phyloP scores from a whole-genome alignment of 2,888 invertebrate species.

The Halictus ligatus region DNA sequence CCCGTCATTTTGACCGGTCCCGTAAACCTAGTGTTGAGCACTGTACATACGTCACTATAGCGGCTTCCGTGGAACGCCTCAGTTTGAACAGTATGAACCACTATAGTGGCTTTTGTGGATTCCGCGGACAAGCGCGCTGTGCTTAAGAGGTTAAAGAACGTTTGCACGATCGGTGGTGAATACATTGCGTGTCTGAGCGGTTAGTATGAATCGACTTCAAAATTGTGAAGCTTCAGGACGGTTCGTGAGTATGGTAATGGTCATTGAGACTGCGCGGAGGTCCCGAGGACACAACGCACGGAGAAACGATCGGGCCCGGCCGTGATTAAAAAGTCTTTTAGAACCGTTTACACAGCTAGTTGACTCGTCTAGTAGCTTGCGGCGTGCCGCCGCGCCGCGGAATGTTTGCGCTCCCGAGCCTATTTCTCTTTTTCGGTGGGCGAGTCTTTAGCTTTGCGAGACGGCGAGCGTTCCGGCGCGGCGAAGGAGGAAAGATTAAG shows the following conservation, averaged over 20 bases:
- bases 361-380: background rate
- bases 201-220: background rate
- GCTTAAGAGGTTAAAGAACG: too few species aligned
- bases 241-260: background rate
- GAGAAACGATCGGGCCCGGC: background rate
- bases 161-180: too few species aligned
- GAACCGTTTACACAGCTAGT: background rate
- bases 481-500: constrained; percentile 53
- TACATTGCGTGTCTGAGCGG: too few species aligned
- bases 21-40: too few species aligned
- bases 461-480: constrained; percentile 6
- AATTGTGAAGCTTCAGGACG: background rate
- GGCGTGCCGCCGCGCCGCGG: constrained; percentile 5
- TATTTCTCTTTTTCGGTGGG: constrained; percentile 22
- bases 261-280: background rate
- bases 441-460: constrained; percentile 15
- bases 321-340: background rate
- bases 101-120: too few species aligned
- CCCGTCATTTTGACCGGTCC: too few species aligned
- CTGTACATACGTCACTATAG: too few species aligned
- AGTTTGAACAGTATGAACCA: too few species aligned
- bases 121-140: too few species aligned
- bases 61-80: too few species aligned
- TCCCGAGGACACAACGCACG: background rate
- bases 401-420: constrained; percentile 41